Percentiles rank a stretch among this genome's conserved stretches.
Evolutionary conservation across 2,888 invertebrate genomes (phyloP).

Genomic region (Drosophila helvetica): DNA sequence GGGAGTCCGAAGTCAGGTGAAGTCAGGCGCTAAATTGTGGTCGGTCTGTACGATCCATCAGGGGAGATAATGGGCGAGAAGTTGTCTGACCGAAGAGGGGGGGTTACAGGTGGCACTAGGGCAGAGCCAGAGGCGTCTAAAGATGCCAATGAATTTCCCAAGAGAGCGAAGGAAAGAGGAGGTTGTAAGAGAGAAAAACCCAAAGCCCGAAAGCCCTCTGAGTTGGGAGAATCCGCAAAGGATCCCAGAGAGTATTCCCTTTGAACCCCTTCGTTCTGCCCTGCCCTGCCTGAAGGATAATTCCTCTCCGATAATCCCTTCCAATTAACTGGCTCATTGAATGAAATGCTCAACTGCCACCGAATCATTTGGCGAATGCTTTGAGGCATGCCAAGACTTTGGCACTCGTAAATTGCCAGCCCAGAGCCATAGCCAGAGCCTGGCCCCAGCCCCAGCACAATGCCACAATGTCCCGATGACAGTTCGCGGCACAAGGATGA

Average conservation of each 20-base stretch:
- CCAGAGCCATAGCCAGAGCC: too few relatives aligned
- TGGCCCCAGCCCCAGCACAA: conserved; percentile 42
- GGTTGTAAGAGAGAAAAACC: too few relatives aligned
- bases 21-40: background rate
- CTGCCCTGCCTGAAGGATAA: too few relatives aligned
- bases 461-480: conserved; percentile 35
- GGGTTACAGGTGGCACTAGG: background rate
- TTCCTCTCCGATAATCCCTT: background rate
- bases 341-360: conserved; percentile 33
- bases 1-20: background rate
- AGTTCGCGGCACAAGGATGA: conserved; percentile 26
- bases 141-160: background rate
- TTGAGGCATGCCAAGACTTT: conserved; percentile 35
- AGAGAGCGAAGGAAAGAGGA: too few relatives aligned
- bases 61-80: background rate
- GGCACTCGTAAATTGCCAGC: conserved; percentile 55
- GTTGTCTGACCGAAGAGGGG: background rate
- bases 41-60: conserved; percentile 5
- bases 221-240: too few relatives aligned
- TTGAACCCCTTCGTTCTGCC: too few relatives aligned
- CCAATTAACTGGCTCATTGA: conserved; percentile 26
- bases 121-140: too few relatives aligned
- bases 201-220: too few relatives aligned
- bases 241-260: too few relatives aligned
- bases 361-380: conserved; percentile 34